Conservation (phyloP, 2,113 vertebrate genomes). For the Fulmarus glacialis region DNA sequence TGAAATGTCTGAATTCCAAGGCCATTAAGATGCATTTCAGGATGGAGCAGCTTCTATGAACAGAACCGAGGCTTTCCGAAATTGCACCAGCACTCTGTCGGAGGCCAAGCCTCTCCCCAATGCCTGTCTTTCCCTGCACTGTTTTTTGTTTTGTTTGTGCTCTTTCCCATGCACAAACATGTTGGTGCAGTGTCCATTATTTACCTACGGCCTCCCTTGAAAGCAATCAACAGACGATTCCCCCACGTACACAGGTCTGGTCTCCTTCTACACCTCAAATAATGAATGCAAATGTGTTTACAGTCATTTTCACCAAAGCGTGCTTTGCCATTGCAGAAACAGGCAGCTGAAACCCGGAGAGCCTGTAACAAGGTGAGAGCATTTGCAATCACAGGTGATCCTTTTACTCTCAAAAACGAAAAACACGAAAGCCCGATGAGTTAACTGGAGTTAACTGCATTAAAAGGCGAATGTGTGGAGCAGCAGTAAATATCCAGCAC, state of each 20-base stretch:
- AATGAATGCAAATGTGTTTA: background rate
- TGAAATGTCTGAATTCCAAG: conserved; percentile 32
- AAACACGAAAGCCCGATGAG: background rate
- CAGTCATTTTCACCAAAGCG: background rate
- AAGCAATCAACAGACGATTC: conserved; percentile 6
- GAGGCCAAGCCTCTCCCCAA: background rate
- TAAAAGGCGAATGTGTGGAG: background rate
- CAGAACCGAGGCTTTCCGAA: background rate
- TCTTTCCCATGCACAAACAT: conserved; percentile 49
- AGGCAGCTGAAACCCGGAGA: background rate
- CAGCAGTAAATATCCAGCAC: conserved; percentile 12
- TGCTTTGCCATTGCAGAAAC: conserved; percentile 2
- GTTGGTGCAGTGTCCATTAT: conserved; percentile 65
- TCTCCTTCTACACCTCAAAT: background rate
- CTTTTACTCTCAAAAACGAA: conserved; percentile 19
- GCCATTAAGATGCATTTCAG: background rate
- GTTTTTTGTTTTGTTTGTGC: conserved; percentile 38
- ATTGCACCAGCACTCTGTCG: background rate
- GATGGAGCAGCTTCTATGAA: background rate
- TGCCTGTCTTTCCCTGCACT: background rate
- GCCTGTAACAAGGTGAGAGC: background rate
- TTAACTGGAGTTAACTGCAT: background rate
- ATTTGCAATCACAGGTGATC: background rate
- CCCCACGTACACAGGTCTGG: background rate
- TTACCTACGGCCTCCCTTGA: background rate